Evolutionary conservation across 1,140 invertebrate species (phyloP), one percentile per base, ranked within the genome.

Genomic region (Pentalonia nigronervosa): DNA sequence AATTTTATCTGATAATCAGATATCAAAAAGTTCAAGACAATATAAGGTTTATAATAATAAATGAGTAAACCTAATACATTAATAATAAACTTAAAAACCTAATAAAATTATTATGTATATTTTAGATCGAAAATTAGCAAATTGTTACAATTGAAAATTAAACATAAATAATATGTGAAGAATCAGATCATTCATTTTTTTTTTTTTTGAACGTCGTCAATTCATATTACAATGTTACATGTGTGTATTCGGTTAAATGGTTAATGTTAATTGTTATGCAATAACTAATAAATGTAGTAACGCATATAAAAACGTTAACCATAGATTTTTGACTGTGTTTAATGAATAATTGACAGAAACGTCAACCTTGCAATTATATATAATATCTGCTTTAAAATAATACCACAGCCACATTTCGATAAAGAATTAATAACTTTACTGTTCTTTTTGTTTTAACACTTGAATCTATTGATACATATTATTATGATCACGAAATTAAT

Each of bases 271-370:
- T 76, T 76, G 60, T 41, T 84, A 84, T 84, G 41, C 36, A 84
- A 84, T 41, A 84, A 84, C 83, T 41, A 34, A 50, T 48, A 88
- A 45, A 30, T 88, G 84, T 41, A 86, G 14, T 86, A 86, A 86
- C 41, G 84, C 41, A 14, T 41, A 86, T 47, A 45, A 7, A 36
- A 36, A 83, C 34, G 47, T 47, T 30, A 25, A 47, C 36, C 25
- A 47, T 47, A 47, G 41, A 86, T 86, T 86, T 86, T 41, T 45
- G 45, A 86, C 36, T 23, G 41, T 47, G 41, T 86, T 45, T 30
- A 86, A 86, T 86, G 84, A 45, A 30, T 86, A 86, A 47, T 45
- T 23, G 25, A 47, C 84, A 88, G n/a, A 88, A 88, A 88, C 50
- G 47, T 88, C 47, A 50, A 53, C 50, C 14, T 53, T 34, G 47